Evolutionary conservation across 1,140 invertebrate species (phyloP).

Genomic region (Augochlora pura): DNA sequence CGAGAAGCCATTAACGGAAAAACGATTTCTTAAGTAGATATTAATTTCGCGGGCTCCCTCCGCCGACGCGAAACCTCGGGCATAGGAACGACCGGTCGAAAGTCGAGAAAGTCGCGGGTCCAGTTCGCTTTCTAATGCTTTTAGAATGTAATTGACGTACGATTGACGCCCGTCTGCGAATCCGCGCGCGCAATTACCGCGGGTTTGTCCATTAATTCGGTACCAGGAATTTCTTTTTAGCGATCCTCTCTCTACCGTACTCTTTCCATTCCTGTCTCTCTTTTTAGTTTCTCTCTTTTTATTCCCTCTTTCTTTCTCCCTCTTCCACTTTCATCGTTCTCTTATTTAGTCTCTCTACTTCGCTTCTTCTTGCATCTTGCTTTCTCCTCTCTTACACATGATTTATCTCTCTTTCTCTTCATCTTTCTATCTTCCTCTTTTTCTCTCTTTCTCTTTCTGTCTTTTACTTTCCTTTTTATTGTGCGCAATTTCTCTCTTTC

Average conservation of each 20-base stretch:
- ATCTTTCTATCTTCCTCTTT: too few species aligned
- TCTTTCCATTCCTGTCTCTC: too few species aligned
- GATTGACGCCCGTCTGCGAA: conserved; percentile 25
- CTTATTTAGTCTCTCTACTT: too few species aligned
- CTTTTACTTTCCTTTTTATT: too few species aligned
- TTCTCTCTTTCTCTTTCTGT: too few species aligned
- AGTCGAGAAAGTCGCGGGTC: conserved; percentile 35
- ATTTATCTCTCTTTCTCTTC: too few species aligned
- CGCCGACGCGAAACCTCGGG: conserved; percentile 3
- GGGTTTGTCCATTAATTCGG: background rate
- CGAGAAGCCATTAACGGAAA: background rate
- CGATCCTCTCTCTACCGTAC: background rate
- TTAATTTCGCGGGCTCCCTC: background rate
- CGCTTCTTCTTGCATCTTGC: too few species aligned
- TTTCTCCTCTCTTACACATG: too few species aligned
- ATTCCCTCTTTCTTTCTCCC: too few species aligned
- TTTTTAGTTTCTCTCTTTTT: too few species aligned
- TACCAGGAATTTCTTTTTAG: conserved; percentile 19
- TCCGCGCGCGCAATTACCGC: conserved; percentile 2
- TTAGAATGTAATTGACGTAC: conserved; percentile 36
- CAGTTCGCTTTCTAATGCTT: conserved; percentile 34
- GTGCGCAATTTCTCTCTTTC: too few species aligned
- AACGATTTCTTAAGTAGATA: background rate
- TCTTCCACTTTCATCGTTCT: too few species aligned
- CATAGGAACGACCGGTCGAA: conserved; percentile 10